Percentiles rank a stretch among this genome's conserved stretches.
phyloP scores from a whole-genome alignment of 1,140 invertebrate genomes.

The Popillia japonica region DNA sequence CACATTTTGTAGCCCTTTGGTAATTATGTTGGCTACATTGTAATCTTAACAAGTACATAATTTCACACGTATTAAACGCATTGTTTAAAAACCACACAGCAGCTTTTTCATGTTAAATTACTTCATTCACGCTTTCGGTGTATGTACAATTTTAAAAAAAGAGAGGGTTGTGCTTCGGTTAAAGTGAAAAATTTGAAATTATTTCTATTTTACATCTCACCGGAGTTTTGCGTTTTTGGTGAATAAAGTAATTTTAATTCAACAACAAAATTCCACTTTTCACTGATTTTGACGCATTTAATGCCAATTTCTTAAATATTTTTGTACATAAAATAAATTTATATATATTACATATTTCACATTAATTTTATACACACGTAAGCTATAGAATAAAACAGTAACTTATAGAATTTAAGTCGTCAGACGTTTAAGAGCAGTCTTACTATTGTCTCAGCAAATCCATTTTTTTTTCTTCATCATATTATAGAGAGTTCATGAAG shows the following conservation, averaged over 20 bases:
- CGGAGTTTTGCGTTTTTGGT: too few species aligned
- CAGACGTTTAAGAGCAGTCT: background rate
- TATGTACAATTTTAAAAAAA: constrained; percentile 18
- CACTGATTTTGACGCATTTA: background rate
- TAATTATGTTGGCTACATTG: background rate
- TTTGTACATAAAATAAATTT: background rate
- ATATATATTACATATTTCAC: too few species aligned
- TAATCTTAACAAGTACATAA: background rate
- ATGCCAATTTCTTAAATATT: background rate
- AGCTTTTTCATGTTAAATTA: background rate
- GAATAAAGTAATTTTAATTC: too few species aligned
- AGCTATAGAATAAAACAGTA: background rate
- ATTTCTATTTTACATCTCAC: too few species aligned
- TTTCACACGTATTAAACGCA: background rate
- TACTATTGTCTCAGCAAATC: constrained; percentile 28
- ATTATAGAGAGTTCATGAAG: background rate
- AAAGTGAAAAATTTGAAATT: too few species aligned
- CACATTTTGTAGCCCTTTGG: background rate
- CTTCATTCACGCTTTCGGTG: background rate
- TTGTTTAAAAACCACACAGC: background rate
- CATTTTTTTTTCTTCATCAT: constrained; percentile 2
- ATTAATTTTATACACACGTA: too few species aligned
- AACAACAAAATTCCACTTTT: too few species aligned
- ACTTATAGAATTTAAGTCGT: background rate
- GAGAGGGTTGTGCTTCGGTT: background rate